A percentile compares a stretch with the other conserved stretches of the same genome.
These are phyloP conservation scores for Troides helena DNA, from an alignment of 2,888 invertebrate genomes.

Conservation along the genomic window DNA sequence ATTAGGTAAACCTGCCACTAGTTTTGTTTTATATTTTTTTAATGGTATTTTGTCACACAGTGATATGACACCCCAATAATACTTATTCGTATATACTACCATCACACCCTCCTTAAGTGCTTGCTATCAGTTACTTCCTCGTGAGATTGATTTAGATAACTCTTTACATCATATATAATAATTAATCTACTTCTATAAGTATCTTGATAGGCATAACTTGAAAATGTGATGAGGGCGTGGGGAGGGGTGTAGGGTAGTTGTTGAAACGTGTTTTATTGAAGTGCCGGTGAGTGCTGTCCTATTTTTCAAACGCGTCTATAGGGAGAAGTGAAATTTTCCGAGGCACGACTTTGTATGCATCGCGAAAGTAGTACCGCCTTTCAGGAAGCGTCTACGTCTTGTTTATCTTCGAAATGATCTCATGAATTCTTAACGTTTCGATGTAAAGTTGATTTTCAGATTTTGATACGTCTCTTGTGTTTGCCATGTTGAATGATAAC, in stretches of 20 bases:
- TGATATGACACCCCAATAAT: too few species aligned
- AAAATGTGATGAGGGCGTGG: neutral
- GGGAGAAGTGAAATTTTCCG: slow-evolving; percentile 21
- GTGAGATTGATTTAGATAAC: neutral
- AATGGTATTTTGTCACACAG: too few species aligned
- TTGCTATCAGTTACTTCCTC: too few species aligned
- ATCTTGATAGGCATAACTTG: neutral
- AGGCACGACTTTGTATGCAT: slow-evolving; percentile 11
- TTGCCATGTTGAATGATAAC: neutral
- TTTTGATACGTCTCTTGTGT: neutral
- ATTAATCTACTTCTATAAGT: neutral
- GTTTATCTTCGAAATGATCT: slow-evolving; percentile 26
- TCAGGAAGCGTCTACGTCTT: slow-evolving; percentile 18
- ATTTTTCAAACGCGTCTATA: slow-evolving; percentile 23
- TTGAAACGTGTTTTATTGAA: slow-evolving; percentile 27
- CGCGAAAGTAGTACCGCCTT: slow-evolving; percentile 18
- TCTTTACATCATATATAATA: neutral
- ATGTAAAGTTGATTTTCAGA: slow-evolving; percentile 5
- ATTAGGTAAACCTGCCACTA: too few species aligned
- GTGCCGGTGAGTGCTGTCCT: slow-evolving; percentile 13
- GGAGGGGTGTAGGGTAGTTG: slow-evolving; percentile 6
- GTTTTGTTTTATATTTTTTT: too few species aligned
- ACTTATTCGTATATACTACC: too few species aligned
- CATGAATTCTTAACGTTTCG: slow-evolving; percentile 9
- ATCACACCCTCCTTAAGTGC: too few species aligned